Evolutionary conservation across 2,797 vertebrate species (phyloP), one percentile per base, ranked within the genome.

Genomic region (Knipowitschia caucasica): DNA sequence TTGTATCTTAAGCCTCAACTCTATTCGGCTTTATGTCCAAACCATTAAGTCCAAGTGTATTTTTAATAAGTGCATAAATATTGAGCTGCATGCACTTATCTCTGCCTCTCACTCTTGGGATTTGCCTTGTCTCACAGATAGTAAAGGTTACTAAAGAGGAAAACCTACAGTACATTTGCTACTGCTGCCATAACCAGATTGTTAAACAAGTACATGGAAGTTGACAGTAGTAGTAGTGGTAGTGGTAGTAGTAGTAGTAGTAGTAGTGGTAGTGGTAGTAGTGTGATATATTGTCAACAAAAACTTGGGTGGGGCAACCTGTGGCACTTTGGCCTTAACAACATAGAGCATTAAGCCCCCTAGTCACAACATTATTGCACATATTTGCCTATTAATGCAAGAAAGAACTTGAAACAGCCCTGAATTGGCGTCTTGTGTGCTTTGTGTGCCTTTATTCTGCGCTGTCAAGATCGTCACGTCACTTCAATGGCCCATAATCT

Each of bases 131-230:
- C 14, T 50, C 56, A 59, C 57, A 42, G 38, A 67, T 33, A 59
- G 31, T 50, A 51, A 73, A 65, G 59, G 60, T 59, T 76, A 69
- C 59, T 55, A 46, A 67, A 71, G 66, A 62, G 59, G 59, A 45
- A 10, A 5, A 9, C 17, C 64, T 50, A 42, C 51, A 56, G 51
- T 56, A 34, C 47, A 51, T 61, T 64, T 14, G 30, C 60, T 40
- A 49, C 50, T 69, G 56, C 53, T 36, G 52, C 35, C 59, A 57
- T 59, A 35, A 50, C 4, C 53, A 59, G 24, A 27, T 7, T 21
- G 24, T 64, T 55, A 51, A 17, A 44, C 46, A 30, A 49, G 47
- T 39, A 50, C 46, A 15, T 12, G n/a, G 25, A 24, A 4, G 20
- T 42, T 42, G 4, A 42, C 38, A 21, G 4, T 20, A 11, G 2